Percentiles rank a stretch among this genome's conserved stretches.
phyloP scores from a whole-genome alignment of 2,797 vertebrate genomes.

The Mus caroli region DNA sequence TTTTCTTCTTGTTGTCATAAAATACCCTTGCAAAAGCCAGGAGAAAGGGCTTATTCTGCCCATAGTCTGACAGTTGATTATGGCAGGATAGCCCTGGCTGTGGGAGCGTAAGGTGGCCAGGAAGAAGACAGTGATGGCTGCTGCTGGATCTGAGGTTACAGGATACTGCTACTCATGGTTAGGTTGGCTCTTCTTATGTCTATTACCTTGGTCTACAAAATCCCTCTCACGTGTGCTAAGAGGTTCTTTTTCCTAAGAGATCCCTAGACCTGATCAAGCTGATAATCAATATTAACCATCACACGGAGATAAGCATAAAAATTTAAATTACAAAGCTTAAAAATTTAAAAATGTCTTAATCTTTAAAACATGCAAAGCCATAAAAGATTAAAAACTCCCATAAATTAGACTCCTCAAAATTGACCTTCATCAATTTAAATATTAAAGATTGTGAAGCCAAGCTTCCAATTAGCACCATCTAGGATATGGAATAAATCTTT shows the following conservation, averaged over 20 bases:
- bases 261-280: neutral
- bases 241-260: neutral
- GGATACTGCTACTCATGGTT: neutral
- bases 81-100: neutral
- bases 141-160: neutral
- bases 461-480: neutral
- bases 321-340: constrained; percentile 24
- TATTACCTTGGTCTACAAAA: neutral
- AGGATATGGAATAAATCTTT: neutral
- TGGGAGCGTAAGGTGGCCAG: neutral
- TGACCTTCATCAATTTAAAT: neutral
- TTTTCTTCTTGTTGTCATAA: neutral
- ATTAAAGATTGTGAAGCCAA: constrained; percentile 3
- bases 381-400: neutral
- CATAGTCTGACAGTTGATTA: neutral
- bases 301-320: neutral
- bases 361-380: neutral
- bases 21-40: neutral
- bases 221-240: neutral
- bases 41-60: neutral
- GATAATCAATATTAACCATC: neutral
- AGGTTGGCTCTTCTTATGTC: neutral
- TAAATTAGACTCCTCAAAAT: constrained; percentile 14
- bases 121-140: neutral
- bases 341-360: neutral